phyloP scores from a whole-genome alignment of 2,888 invertebrate genomes.

The Sminthurinus aureus region DNA sequence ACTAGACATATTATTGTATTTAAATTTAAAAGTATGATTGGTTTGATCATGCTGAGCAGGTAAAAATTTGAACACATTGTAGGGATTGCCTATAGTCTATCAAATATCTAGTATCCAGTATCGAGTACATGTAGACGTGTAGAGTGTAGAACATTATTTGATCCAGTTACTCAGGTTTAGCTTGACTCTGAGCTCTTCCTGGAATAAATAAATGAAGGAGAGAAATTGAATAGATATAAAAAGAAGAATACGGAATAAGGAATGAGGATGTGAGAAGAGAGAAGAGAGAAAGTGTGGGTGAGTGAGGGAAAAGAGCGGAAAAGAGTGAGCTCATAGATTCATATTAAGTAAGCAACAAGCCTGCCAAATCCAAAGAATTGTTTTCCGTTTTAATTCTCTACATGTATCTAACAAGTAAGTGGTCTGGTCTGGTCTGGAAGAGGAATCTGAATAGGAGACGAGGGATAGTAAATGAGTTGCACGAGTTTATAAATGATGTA shows the following conservation, averaged over 20 bases:
- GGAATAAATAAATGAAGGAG: not conserved
- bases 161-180: not conserved
- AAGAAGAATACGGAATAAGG: too few relatives aligned
- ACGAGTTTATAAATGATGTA: too few relatives aligned
- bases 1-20: too few relatives aligned
- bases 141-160: not conserved
- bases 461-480: too few relatives aligned
- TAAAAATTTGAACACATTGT: slow-evolving; percentile 29
- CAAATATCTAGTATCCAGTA: slow-evolving; percentile 8
- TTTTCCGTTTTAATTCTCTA: not conserved
- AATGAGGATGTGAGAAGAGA: too few relatives aligned
- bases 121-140: not conserved
- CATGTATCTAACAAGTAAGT: not conserved
- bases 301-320: too few relatives aligned
- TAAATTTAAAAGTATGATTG: not conserved
- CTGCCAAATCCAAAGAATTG: not conserved
- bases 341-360: not conserved
- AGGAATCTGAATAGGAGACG: too few relatives aligned
- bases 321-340: not conserved
- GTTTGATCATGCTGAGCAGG: slow-evolving; percentile 14
- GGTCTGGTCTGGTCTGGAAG: too few relatives aligned
- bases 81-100: too few relatives aligned
- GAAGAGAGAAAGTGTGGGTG: too few relatives aligned
- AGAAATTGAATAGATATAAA: not conserved
- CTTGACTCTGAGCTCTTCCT: not conserved